A percentile compares a stretch with the other conserved stretches of the same genome.
phyloP scores from a whole-genome alignment of 2,888 invertebrate species.

The Tortricodes alternella region DNA sequence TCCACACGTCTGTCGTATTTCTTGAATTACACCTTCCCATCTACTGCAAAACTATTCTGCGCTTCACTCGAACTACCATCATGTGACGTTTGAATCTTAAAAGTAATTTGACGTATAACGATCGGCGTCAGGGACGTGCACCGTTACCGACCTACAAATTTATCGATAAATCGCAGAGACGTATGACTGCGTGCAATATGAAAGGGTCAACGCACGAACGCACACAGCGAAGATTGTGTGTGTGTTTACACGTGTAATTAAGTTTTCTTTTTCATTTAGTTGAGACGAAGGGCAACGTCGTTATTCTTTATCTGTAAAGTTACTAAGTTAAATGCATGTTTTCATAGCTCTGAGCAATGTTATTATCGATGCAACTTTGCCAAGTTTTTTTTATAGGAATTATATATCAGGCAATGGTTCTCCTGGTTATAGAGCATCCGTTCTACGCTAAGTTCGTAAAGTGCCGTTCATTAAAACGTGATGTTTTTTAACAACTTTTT shows the following conservation, averaged over 20 bases:
- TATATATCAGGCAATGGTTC: no score
- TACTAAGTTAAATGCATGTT: not conserved
- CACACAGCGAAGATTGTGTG: not conserved
- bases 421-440: no score
- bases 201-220: constrained; percentile 51
- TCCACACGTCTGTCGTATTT: no score
- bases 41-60: no score
- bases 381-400: not conserved
- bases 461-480: no score
- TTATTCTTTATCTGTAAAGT: not conserved
- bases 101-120: constrained; percentile 11
- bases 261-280: constrained; percentile 26
- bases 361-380: not conserved
- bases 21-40: no score
- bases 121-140: constrained; percentile 15
- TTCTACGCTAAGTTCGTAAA: no score
- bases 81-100: not conserved
- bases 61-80: no score
- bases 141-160: constrained; percentile 30
- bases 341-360: not conserved
- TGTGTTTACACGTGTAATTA: constrained; percentile 18
- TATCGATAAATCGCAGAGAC: constrained; percentile 45
- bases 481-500: no score
- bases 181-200: constrained; percentile 68
- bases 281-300: constrained; percentile 6